A percentile compares a stretch with the other conserved stretches of the same genome.
Evolutionary conservation across 2,113 vertebrate genomes (phyloP).

Genomic region (Cyanistes caeruleus): DNA sequence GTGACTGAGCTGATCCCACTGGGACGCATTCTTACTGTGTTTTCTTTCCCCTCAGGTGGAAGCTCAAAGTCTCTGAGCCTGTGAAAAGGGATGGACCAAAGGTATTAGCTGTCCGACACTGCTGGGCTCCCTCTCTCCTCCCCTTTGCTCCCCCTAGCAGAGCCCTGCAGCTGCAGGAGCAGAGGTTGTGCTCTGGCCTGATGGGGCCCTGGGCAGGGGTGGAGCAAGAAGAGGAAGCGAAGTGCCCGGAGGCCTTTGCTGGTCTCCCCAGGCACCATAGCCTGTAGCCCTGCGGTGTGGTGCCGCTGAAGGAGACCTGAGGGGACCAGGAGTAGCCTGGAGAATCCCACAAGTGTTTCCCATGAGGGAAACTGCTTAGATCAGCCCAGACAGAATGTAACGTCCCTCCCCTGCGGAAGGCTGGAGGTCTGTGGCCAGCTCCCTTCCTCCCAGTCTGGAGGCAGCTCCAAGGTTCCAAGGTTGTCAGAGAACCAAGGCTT

Average conservation of each 20-base stretch:
- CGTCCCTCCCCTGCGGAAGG: neutral
- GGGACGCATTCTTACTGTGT: neutral
- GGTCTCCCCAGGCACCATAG: neutral
- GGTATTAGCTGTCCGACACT: slow-evolving; percentile 71
- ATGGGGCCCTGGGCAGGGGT: neutral
- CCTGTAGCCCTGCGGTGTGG: neutral
- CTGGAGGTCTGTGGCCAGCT: neutral
- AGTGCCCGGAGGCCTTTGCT: slow-evolving; percentile 35
- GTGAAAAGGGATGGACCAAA: slow-evolving; percentile 93
- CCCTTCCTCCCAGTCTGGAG: neutral
- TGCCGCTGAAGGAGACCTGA: neutral
- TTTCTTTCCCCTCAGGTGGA: slow-evolving; percentile 77
- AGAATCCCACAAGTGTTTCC: slow-evolving; percentile 16
- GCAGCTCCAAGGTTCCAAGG: neutral
- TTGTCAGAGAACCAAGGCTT: neutral
- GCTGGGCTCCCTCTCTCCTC: slow-evolving; percentile 45
- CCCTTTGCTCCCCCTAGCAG: neutral
- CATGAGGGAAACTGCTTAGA: neutral
- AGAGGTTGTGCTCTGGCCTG: neutral
- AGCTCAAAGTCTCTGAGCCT: slow-evolving; percentile 85
- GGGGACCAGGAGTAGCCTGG: neutral
- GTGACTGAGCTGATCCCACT: neutral
- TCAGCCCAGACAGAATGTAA: neutral
- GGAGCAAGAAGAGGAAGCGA: neutral
- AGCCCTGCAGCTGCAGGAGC: neutral